A percentile compares a stretch with the other conserved stretches of the same genome.
These are phyloP conservation scores for Elachura formosa DNA, from an alignment of 2,113 vertebrate genomes.

Conservation along the genomic window DNA sequence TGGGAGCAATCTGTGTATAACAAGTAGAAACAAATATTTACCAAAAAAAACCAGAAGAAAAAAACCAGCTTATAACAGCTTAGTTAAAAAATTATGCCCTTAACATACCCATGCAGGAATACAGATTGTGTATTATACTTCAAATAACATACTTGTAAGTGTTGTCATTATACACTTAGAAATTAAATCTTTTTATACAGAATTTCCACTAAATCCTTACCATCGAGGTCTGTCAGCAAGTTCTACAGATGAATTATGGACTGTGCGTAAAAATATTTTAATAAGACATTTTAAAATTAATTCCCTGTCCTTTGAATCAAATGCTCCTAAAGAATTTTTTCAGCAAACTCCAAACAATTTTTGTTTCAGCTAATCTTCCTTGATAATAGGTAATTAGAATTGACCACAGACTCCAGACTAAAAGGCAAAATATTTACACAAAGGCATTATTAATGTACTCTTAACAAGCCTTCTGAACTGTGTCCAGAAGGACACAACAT, in stretches of 20 bases:
- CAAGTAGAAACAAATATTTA: background rate
- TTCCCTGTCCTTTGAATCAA: background rate
- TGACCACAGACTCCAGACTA: background rate
- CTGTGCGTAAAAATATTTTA: background rate
- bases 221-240: background rate
- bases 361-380: background rate
- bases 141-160: background rate
- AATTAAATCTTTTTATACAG: background rate
- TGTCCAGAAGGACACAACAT: background rate
- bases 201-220: background rate
- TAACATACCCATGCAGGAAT: background rate
- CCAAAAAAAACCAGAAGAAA: background rate
- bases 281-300: background rate
- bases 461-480: background rate
- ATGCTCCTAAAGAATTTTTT: background rate
- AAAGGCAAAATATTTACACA: background rate
- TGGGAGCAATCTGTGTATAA: background rate
- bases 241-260: background rate
- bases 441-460: background rate
- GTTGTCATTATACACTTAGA: background rate
- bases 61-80: background rate
- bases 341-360: background rate
- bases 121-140: background rate
- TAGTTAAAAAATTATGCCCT: background rate
- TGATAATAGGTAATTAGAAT: background rate